Conservation (phyloP, 2,797 vertebrate genomes). For the Mus caroli region DNA sequence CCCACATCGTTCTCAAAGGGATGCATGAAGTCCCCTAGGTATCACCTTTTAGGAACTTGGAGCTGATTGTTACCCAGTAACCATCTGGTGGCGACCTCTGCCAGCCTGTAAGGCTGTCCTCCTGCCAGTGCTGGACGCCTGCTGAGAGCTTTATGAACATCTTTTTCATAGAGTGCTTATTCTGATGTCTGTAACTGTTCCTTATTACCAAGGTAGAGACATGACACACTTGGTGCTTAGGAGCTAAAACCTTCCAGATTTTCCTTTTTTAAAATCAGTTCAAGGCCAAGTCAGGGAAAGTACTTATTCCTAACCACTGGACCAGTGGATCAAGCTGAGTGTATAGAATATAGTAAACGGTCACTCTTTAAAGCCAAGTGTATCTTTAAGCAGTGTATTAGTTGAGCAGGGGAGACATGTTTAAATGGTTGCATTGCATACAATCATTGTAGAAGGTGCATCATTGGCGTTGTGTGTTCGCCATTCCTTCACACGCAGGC, state of each 20-base stretch:
- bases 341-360: neutral
- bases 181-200: neutral
- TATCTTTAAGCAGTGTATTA: neutral
- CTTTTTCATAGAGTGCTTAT: neutral
- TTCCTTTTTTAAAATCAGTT: neutral
- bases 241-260: neutral
- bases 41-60: neutral
- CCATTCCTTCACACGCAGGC: slow-evolving; percentile 61
- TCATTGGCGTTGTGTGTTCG: slow-evolving; percentile 75
- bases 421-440: slow-evolving; percentile 18
- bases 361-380: neutral
- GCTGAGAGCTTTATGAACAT: neutral
- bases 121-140: neutral
- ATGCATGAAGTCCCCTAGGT: neutral
- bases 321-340: neutral
- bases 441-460: slow-evolving; percentile 54
- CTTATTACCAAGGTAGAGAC: neutral
- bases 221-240: neutral
- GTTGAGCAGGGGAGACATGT: neutral
- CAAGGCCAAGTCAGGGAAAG: neutral
- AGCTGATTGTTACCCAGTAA: too few species aligned
- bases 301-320: neutral
- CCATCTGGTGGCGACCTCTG: neutral
- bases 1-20: neutral
- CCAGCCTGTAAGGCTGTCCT: neutral